Evolutionary conservation across 2,113 vertebrate species (phyloP).

Genomic region (Malaclemys terrapin): DNA sequence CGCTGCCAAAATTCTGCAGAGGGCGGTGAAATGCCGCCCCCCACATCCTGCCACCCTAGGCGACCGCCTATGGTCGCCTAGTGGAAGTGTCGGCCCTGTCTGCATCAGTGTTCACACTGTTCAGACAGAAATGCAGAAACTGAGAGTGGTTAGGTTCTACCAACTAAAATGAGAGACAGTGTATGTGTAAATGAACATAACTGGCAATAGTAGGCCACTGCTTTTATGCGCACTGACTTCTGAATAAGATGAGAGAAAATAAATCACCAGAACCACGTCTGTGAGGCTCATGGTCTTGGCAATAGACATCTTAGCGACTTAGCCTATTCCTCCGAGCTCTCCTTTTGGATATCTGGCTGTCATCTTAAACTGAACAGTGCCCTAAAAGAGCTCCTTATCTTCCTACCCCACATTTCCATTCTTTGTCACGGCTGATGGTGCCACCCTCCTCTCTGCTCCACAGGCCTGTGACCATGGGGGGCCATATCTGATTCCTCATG

Average conservation of each 20-base stretch:
- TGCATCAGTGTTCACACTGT: neutral
- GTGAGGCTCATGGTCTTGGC: neutral
- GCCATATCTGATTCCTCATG: neutral
- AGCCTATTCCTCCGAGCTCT: neutral
- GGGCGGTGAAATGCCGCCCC: too few species aligned
- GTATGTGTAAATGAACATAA: neutral
- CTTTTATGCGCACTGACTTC: neutral
- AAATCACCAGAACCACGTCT: neutral
- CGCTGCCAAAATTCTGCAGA: too few species aligned
- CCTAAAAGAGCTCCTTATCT: neutral
- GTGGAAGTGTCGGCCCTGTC: neutral
- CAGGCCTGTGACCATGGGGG: neutral
- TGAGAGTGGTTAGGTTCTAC: neutral
- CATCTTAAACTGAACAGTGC: fast-evolving
- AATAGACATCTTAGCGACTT: neutral
- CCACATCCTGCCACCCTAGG: too few species aligned
- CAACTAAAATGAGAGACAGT: neutral
- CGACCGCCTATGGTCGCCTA: too few species aligned
- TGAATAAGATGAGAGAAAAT: neutral
- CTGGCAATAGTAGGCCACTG: neutral
- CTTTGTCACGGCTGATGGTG: neutral
- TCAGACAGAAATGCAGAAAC: neutral
- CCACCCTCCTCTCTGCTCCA: neutral
- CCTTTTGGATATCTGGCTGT: neutral
- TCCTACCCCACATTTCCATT: neutral